A percentile compares a stretch with the other conserved stretches of the same genome.
Evolutionary conservation across 2,888 invertebrate species (phyloP).

Genomic region (Apodemia hepburni): DNA sequence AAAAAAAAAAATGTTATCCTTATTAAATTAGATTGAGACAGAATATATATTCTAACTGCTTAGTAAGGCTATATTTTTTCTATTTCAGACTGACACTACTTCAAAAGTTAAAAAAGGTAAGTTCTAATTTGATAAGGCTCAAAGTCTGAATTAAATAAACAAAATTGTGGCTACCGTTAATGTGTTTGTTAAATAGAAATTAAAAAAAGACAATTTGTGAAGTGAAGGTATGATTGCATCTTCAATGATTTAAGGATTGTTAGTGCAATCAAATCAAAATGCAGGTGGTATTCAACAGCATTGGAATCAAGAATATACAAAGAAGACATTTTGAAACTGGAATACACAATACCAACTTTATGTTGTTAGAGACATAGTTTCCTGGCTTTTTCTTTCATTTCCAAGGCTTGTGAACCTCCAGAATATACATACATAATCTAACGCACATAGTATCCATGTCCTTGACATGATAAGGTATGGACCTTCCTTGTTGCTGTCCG

Average conservation of each 20-base stretch:
- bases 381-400: conserved; percentile 28
- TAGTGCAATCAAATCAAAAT: not conserved
- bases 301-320: conserved; percentile 8
- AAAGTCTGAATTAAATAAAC: not conserved
- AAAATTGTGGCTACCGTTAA: not conserved
- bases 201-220: conserved; percentile 5
- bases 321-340: conserved; percentile 6
- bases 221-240: conserved; percentile 5
- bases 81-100: conserved; percentile 79
- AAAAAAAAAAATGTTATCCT: too few relatives aligned
- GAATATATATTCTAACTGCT: conserved; percentile 4
- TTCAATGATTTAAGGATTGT: conserved; percentile 1
- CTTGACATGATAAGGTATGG: conserved; percentile 44
- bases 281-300: not conserved
- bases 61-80: conserved; percentile 25
- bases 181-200: not conserved
- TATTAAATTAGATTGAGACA: not conserved
- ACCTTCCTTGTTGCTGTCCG: conserved; percentile 48
- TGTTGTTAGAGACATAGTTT: conserved; percentile 16
- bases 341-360: not conserved
- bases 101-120: conserved; percentile 79
- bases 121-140: conserved; percentile 36
- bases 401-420: conserved; percentile 35
- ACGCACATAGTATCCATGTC: conserved; percentile 43
- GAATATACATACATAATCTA: conserved; percentile 35